phyloP scores from a whole-genome alignment of 1,140 invertebrate genomes.

The Heliconius hermathena region DNA sequence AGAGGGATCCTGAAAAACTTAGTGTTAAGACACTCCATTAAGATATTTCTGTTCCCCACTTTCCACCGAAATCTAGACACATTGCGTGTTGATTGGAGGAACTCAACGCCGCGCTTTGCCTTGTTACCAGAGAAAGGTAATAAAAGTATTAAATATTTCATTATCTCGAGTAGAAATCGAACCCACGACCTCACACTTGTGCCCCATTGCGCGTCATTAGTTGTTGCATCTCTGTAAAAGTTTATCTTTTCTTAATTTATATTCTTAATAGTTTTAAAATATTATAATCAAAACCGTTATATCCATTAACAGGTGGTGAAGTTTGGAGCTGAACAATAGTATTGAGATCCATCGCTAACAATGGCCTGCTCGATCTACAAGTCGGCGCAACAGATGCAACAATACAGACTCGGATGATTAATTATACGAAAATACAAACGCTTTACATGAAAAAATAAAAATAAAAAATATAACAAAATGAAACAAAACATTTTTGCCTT shows the following conservation, averaged over 20 bases:
- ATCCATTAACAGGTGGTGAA: conserved; percentile 70
- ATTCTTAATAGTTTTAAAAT: conserved; percentile 28
- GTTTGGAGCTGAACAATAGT: conserved; percentile 64
- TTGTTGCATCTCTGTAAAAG: background rate
- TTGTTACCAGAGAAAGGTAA: no score
- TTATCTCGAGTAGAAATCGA: no score
- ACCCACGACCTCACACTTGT: no score
- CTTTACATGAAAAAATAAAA: conserved; percentile 60
- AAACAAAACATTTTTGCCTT: conserved; percentile 74
- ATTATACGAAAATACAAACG: conserved; percentile 67
- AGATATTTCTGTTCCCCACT: no score
- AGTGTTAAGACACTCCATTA: no score
- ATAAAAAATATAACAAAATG: conserved; percentile 65
- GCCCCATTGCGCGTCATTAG: background rate
- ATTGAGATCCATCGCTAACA: conserved; percentile 62
- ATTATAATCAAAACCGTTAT: conserved; percentile 58
- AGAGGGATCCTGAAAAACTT: no score
- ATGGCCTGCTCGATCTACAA: conserved; percentile 60
- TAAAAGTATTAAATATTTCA: no score
- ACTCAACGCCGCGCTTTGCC: no score
- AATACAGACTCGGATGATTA: conserved; percentile 74
- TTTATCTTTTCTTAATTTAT: conserved; percentile 32
- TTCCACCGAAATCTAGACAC: no score
- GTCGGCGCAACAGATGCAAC: conserved; percentile 75
- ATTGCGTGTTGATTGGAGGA: no score